Percentiles rank a stretch among this genome's conserved stretches.
Evolutionary conservation across 1,140 invertebrate genomes (phyloP).

Genomic region (Pseudomyrmex pallidus): DNA sequence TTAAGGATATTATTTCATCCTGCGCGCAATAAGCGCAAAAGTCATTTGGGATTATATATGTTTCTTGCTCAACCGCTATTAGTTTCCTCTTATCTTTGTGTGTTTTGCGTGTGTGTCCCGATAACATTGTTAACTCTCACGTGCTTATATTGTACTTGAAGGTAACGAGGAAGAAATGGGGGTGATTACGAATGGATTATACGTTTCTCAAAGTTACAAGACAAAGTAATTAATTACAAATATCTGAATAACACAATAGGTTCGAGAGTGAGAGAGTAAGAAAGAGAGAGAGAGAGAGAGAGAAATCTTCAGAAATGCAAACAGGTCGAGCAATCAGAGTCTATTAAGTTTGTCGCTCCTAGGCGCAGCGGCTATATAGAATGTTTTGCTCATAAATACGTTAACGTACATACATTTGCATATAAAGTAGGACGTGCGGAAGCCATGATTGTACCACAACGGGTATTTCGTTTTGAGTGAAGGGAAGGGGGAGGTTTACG

Average conservation of each 20-base stretch:
- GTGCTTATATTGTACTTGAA: neutral
- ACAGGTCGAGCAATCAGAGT: slow-evolving; percentile 39
- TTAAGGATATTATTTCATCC: slow-evolving; percentile 24
- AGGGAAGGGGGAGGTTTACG: neutral
- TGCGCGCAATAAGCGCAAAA: neutral
- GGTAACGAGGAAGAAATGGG: neutral
- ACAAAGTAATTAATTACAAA: neutral
- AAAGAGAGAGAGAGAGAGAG: no score
- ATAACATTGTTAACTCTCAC: neutral
- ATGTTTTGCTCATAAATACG: slow-evolving; percentile 56
- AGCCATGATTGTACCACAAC: slow-evolving; percentile 50
- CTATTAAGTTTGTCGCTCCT: slow-evolving; percentile 42
- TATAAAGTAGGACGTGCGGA: slow-evolving; percentile 26
- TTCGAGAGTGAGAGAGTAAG: no score
- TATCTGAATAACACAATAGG: neutral
- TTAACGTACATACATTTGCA: slow-evolving; percentile 47
- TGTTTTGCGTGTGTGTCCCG: no score
- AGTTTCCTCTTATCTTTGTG: neutral
- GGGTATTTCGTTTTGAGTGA: slow-evolving; percentile 32
- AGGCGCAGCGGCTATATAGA: slow-evolving; percentile 13
- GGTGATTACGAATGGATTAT: neutral
- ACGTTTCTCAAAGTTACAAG: neutral
- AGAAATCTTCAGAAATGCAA: slow-evolving; percentile 9
- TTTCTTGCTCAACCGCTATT: neutral
- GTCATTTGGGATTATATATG: neutral